Conservation (phyloP, 2,888 invertebrate genomes). For the Agrochola circellaris region DNA sequence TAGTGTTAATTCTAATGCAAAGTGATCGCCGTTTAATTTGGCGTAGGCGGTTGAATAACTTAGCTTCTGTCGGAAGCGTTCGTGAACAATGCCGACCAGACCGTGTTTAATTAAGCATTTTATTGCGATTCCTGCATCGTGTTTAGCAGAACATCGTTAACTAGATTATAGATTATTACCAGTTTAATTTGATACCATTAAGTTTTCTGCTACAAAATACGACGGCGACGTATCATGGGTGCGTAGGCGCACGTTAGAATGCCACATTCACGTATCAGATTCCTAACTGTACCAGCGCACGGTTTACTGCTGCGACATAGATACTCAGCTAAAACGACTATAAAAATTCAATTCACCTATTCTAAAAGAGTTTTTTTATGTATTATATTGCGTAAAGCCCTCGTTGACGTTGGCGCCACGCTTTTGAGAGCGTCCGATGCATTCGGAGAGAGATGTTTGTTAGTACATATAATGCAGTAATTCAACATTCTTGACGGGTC, state of each 20-base stretch:
- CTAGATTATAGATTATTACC: conserved; percentile 58
- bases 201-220: conserved; percentile 68
- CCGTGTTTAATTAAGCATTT: conserved; percentile 72
- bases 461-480: conserved; percentile 54
- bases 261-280: conserved; percentile 77
- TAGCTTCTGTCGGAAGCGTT: conserved; percentile 81
- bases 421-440: conserved; percentile 76
- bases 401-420: conserved; percentile 75
- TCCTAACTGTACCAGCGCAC: conserved; percentile 84
- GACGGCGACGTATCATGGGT: conserved; percentile 52
- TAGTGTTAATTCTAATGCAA: conserved; percentile 79
- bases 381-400: conserved; percentile 74
- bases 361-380: conserved; percentile 73
- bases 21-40: conserved; percentile 80
- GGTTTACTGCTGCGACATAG: conserved; percentile 77
- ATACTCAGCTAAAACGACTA: conserved; percentile 77
- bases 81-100: conserved; percentile 70
- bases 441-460: conserved; percentile 57
- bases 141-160: conserved; percentile 57
- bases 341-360: conserved; percentile 84
- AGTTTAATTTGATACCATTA: conserved; percentile 67
- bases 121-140: conserved; percentile 65
- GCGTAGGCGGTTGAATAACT: conserved; percentile 80
- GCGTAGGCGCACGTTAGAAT: conserved; percentile 74
- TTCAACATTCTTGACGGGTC: conserved; percentile 58